Percentiles rank a stretch among this genome's conserved stretches.
These are phyloP conservation scores for Jacana jacana DNA, from an alignment of 2,113 vertebrate species.

Conservation along the genomic window DNA sequence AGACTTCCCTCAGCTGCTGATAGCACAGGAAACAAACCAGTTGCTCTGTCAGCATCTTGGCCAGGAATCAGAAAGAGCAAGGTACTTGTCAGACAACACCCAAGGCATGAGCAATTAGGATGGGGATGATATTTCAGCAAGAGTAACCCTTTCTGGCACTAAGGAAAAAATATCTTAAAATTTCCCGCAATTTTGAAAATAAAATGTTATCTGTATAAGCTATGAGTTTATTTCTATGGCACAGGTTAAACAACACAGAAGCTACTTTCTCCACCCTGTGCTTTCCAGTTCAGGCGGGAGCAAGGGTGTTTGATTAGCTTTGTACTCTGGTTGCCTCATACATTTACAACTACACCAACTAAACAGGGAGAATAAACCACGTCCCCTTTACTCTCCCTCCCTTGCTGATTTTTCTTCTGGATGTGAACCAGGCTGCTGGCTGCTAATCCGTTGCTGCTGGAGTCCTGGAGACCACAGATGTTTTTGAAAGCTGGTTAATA, in stretches of 20 bases:
- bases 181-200: not conserved
- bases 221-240: not conserved
- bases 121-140: not conserved
- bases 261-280: not conserved
- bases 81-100: not conserved
- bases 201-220: not conserved
- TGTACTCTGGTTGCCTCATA: not conserved
- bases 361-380: not conserved
- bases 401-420: not conserved
- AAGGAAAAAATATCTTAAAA: not conserved
- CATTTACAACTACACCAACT: not conserved
- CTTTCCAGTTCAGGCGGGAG: not conserved
- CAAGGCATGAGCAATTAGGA: not conserved
- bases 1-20: too few relatives aligned
- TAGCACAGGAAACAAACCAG: constrained; percentile 11
- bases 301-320: not conserved
- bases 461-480: not conserved
- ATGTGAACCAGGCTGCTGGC: not conserved
- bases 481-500: not conserved
- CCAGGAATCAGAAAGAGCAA: constrained; percentile 19
- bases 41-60: constrained; percentile 31
- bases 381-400: not conserved
- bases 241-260: not conserved
- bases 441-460: not conserved
- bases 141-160: not conserved